Conservation (phyloP, 2,888 invertebrate species). For the Magallana nippona region DNA sequence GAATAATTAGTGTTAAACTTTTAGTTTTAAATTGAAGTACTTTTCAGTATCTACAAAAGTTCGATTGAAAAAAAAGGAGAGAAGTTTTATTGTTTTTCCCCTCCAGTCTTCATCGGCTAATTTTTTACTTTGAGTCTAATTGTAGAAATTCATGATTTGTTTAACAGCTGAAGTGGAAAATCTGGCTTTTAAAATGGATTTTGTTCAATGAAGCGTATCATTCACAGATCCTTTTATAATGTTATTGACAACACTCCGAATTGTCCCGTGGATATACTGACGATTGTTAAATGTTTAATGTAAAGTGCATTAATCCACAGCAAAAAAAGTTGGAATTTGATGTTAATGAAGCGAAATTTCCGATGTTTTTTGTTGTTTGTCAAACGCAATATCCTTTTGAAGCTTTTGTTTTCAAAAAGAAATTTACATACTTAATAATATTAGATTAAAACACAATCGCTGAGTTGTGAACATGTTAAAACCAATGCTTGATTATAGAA, state of each 20-base stretch:
- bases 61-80: too few relatives aligned
- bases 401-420: not conserved
- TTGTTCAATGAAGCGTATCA: not conserved
- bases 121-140: not conserved
- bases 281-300: not conserved
- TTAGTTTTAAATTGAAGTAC: too few relatives aligned
- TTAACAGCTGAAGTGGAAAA: not conserved
- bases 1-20: too few relatives aligned
- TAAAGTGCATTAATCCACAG: not conserved
- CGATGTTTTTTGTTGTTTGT: not conserved
- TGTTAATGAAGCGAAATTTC: not conserved
- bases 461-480: too few relatives aligned
- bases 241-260: not conserved
- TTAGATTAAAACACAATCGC: too few relatives aligned
- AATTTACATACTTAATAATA: not conserved
- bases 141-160: not conserved
- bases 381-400: not conserved
- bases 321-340: not conserved
- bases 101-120: too few relatives aligned
- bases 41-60: too few relatives aligned
- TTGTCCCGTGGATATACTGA: not conserved
- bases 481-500: too few relatives aligned
- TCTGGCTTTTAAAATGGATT: not conserved
- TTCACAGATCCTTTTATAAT: not conserved
- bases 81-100: too few relatives aligned